phyloP scores from a whole-genome alignment of 2,888 invertebrate genomes.

The Plusia festucae region DNA sequence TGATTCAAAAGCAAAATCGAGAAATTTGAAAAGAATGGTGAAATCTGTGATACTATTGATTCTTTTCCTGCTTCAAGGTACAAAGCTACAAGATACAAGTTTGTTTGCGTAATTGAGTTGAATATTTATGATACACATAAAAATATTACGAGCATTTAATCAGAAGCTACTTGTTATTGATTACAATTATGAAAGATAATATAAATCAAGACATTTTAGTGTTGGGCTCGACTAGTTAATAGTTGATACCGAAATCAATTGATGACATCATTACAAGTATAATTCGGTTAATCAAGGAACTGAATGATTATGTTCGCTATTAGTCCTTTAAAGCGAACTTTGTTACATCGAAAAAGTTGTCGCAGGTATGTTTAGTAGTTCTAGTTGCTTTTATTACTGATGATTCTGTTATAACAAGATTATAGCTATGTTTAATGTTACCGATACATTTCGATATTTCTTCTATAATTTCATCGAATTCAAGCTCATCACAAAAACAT shows the following conservation, averaged over 20 bases:
- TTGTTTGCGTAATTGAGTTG: constrained; percentile 56
- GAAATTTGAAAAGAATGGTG: neutral
- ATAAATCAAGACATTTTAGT: constrained; percentile 54
- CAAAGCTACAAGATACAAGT: constrained; percentile 32
- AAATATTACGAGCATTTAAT: constrained; percentile 59
- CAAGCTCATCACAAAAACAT: constrained; percentile 45
- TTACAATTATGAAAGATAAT: constrained; percentile 47
- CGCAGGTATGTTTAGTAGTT: neutral
- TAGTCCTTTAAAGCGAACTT: neutral
- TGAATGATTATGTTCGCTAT: constrained; percentile 2
- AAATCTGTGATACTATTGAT: neutral
- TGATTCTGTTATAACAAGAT: neutral
- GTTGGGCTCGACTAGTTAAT: constrained; percentile 30
- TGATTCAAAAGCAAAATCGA: too few relatives aligned
- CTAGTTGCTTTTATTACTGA: neutral
- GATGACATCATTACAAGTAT: neutral
- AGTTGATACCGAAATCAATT: neutral
- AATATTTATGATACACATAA: constrained; percentile 58
- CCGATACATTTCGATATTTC: neutral
- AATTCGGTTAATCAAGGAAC: constrained; percentile 5
- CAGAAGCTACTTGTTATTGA: constrained; percentile 59
- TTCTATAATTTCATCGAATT: neutral
- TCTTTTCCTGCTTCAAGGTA: constrained; percentile 14
- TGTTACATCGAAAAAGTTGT: neutral
- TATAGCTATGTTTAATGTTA: neutral